A percentile compares a stretch with the other conserved stretches of the same genome.
These are phyloP conservation scores for Oreonectes daqikongensis DNA, from an alignment of 2,797 vertebrate species.

Conservation along the genomic window DNA sequence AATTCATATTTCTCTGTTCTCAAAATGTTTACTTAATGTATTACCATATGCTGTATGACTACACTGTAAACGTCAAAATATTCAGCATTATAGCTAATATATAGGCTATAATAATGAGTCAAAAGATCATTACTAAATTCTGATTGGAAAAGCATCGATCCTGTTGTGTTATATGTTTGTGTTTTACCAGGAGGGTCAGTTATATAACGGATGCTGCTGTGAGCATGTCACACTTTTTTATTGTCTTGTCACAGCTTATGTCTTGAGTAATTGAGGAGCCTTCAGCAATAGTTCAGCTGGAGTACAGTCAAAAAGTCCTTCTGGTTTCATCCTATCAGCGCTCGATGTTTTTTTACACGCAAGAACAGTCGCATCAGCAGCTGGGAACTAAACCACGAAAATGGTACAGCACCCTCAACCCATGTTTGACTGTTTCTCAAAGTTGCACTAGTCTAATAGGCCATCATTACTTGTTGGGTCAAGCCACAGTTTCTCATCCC, in stretches of 20 bases:
- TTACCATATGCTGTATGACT: background rate
- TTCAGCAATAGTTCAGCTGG: conserved; percentile 89
- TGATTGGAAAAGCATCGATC: conserved; percentile 5
- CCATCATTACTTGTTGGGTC: no score
- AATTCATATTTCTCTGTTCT: no score
- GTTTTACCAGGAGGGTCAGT: background rate
- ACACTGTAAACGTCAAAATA: no score
- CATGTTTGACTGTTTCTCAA: background rate
- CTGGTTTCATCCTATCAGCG: conserved; percentile 89
- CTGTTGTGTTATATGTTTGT: background rate
- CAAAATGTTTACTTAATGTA: background rate
- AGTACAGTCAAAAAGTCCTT: conserved; percentile 92
- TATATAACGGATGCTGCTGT: background rate
- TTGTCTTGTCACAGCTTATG: no score
- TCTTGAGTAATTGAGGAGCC: conserved; percentile 90
- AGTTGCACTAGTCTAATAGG: no score
- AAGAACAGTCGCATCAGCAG: conserved; percentile 84
- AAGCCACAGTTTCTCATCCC: background rate
- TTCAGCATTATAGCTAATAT: no score
- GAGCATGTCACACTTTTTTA: no score
- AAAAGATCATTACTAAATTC: conserved; percentile 3
- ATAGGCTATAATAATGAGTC: background rate
- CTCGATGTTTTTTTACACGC: conserved; percentile 87
- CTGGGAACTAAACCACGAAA: conserved; percentile 90
- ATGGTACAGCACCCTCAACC: conserved; percentile 70